Percentiles rank a stretch among this genome's conserved stretches.
Evolutionary conservation across 2,113 vertebrate genomes (phyloP).

Genomic region (Stigmatopora argus): DNA sequence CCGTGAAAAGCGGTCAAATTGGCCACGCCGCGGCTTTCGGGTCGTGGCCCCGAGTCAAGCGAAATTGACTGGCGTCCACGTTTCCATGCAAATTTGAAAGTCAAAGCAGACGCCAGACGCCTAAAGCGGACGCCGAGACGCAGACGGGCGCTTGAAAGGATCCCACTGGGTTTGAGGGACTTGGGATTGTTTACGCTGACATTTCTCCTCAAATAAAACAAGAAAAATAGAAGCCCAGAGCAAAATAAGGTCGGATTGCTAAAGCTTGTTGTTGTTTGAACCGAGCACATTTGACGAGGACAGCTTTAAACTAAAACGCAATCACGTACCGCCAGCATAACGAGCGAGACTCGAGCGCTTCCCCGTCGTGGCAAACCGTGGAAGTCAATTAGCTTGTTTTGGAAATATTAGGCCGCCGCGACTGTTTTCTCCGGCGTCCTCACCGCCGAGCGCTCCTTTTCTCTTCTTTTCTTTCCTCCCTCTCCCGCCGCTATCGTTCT

Average conservation of each 20-base stretch:
- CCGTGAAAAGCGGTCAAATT: constrained; percentile 27
- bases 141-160: not conserved
- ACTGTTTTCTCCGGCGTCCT: not conserved
- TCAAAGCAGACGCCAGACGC: constrained; percentile 13
- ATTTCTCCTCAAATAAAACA: not conserved
- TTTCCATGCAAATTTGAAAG: constrained; percentile 38
- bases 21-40: constrained; percentile 20
- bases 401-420: not conserved
- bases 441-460: not conserved
- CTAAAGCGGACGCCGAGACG: not conserved
- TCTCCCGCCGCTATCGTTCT: not conserved
- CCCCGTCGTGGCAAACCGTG: constrained; percentile 7
- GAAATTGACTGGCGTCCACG: constrained; percentile 44
- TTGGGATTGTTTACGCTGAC: not conserved
- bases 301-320: not conserved
- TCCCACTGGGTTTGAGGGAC: not conserved
- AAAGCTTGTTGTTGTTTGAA: no score
- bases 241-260: no score
- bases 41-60: constrained; percentile 26
- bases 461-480: not conserved
- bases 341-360: not conserved
- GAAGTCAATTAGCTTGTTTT: constrained; percentile 3
- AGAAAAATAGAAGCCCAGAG: not conserved
- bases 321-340: not conserved
- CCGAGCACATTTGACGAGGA: not conserved